These are phyloP conservation scores for Nephrotoma flavescens DNA, from an alignment of 2,888 invertebrate species.

Conservation along the genomic window DNA sequence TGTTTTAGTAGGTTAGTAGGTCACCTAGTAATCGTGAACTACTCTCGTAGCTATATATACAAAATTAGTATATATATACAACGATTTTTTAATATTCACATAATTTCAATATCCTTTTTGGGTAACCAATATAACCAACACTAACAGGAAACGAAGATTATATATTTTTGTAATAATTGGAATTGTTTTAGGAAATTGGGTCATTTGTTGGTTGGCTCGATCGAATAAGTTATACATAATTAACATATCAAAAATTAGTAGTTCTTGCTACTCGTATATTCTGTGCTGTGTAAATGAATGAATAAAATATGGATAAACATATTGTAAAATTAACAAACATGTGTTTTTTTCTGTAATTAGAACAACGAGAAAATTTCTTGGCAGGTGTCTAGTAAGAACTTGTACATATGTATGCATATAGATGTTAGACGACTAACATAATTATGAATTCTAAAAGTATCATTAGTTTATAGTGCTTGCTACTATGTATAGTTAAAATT, in stretches of 20 bases:
- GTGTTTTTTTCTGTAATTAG: background rate
- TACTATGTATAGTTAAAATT: background rate
- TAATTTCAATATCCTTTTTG: background rate
- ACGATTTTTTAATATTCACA: background rate
- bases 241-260: background rate
- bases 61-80: background rate
- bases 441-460: background rate
- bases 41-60: background rate
- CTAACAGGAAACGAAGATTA: background rate
- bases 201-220: background rate
- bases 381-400: background rate
- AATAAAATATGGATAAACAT: background rate
- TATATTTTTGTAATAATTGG: background rate
- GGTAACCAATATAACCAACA: background rate
- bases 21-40: background rate
- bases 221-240: background rate
- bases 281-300: background rate
- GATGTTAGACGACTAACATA: background rate
- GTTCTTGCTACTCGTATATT: background rate
- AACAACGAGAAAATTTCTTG: background rate
- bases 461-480: background rate
- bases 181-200: background rate
- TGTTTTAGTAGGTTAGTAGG: background rate
- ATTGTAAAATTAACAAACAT: background rate
- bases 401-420: background rate